phyloP scores from a whole-genome alignment of 2,113 vertebrate genomes.

The Eulacestoma nigropectus region DNA sequence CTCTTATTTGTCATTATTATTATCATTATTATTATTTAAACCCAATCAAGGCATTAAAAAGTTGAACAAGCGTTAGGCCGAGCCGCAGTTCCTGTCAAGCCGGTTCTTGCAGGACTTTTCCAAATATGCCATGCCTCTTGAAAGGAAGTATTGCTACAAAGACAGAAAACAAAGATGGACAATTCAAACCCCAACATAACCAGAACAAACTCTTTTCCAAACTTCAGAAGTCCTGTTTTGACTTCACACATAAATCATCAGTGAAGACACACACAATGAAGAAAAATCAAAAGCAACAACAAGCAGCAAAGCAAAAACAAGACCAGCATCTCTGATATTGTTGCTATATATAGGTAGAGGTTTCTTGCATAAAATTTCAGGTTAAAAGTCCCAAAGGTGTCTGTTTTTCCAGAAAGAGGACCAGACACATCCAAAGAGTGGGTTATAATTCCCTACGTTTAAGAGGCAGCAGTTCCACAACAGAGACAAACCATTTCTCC shows the following conservation, averaged over 20 bases:
- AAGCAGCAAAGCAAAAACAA: background rate
- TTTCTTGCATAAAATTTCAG: background rate
- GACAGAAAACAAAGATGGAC: background rate
- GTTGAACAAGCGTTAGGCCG: background rate
- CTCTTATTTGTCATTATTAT: background rate
- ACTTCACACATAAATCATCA: background rate
- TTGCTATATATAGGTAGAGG: background rate
- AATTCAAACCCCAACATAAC: background rate
- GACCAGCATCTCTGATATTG: background rate
- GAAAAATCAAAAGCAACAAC: background rate
- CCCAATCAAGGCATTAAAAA: background rate
- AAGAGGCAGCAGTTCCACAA: background rate
- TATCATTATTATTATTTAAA: background rate
- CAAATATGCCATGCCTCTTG: rapidly evolving
- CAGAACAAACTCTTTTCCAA: background rate
- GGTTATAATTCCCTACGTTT: background rate
- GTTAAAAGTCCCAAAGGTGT: background rate
- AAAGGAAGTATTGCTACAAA: background rate
- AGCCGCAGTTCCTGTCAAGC: background rate
- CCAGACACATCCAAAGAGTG: background rate
- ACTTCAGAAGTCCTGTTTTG: background rate
- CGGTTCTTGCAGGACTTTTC: background rate
- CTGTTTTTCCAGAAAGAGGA: background rate
- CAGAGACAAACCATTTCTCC: background rate
- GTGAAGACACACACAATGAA: background rate